Evolutionary conservation across 1,140 invertebrate genomes (phyloP).

Genomic region (Periplaneta americana): DNA sequence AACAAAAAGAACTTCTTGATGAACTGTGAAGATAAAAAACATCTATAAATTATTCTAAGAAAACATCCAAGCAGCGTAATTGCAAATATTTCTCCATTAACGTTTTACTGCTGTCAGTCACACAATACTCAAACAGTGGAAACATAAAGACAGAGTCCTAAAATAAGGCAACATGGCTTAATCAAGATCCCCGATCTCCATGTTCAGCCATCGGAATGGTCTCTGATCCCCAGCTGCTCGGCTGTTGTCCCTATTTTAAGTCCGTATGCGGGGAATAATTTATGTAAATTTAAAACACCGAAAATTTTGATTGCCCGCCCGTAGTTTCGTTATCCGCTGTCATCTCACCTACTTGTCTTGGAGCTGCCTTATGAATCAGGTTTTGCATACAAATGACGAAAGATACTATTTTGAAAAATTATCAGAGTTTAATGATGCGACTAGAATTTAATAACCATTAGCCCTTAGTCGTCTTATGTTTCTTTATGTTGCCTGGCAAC

Average conservation of each 20-base stretch:
- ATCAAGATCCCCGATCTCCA: too few relatives aligned
- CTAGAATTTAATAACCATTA: conserved; percentile 4
- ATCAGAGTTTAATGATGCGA: background rate
- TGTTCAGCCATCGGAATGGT: too few relatives aligned
- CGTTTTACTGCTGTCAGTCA: too few relatives aligned
- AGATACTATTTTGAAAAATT: background rate
- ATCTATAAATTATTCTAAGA: too few relatives aligned
- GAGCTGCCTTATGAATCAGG: background rate
- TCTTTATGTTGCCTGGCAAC: background rate
- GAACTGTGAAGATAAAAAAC: too few relatives aligned
- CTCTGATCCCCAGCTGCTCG: background rate
- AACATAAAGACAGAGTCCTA: too few relatives aligned
- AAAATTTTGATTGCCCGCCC: background rate
- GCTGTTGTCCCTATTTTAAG: background rate
- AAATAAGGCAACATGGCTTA: too few relatives aligned
- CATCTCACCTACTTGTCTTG: background rate
- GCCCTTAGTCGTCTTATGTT: background rate
- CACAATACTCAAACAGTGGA: too few relatives aligned
- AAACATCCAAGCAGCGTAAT: too few relatives aligned
- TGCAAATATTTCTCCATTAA: too few relatives aligned
- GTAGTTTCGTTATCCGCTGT: background rate
- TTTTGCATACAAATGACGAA: background rate
- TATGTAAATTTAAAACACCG: background rate
- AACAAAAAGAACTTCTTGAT: too few relatives aligned
- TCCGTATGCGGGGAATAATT: background rate